These are phyloP conservation scores for Sebastes taczanowskii DNA, from an alignment of 2,797 vertebrate species.

Conservation along the genomic window DNA sequence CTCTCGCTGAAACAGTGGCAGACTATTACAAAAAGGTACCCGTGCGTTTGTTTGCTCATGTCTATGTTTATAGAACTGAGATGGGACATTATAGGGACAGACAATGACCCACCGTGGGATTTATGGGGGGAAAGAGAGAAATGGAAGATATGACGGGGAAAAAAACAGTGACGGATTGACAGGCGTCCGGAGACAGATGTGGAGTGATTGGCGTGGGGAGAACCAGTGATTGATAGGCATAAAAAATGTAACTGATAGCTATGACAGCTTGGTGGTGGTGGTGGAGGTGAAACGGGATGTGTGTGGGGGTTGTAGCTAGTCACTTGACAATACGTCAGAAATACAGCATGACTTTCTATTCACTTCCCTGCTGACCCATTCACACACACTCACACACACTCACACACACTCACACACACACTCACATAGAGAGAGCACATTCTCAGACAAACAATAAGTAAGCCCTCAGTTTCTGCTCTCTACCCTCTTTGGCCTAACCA, in stretches of 20 bases:
- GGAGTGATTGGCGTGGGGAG: conserved; percentile 60
- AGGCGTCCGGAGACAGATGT: conserved; percentile 50
- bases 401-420: neutral
- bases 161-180: conserved; percentile 41
- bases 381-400: neutral
- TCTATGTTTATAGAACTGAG: conserved; percentile 16
- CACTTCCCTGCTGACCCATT: conserved; percentile 41
- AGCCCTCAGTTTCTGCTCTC: conserved; percentile 8
- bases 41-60: neutral
- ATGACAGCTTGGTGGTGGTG: conserved; percentile 58
- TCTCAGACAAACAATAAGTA: conserved; percentile 10
- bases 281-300: neutral
- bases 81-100: conserved; percentile 21
- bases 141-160: neutral
- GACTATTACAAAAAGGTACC: neutral
- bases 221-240: conserved; percentile 66
- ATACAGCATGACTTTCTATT: conserved; percentile 44
- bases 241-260: conserved; percentile 67
- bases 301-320: conserved; percentile 14
- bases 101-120: conserved; percentile 32
- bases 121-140: conserved; percentile 9
- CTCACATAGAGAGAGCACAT: neutral
- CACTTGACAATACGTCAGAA: conserved; percentile 53
- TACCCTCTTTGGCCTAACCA: conserved; percentile 12
- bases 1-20: neutral